Conservation (phyloP, 2,797 vertebrate genomes). For the Buphagus erythrorhynchus region DNA sequence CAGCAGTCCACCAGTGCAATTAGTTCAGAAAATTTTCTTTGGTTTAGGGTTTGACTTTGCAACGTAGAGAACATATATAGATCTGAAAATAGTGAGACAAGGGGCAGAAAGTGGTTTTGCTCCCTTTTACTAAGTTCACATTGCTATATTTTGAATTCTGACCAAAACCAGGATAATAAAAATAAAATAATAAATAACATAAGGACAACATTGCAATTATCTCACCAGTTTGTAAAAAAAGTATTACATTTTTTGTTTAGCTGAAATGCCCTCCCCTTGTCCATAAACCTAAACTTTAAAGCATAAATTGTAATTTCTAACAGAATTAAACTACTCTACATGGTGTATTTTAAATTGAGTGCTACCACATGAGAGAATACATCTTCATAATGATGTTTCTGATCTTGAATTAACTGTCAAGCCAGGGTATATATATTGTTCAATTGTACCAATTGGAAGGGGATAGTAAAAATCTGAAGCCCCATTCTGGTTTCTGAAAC, state of each 20-base stretch:
- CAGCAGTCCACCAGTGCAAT: not conserved
- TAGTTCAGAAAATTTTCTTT: not conserved
- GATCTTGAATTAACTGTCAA: not conserved
- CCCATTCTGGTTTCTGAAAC: not conserved
- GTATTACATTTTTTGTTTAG: not conserved
- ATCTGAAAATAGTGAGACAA: not conserved
- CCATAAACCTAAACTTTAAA: not conserved
- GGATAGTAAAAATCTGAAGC: not conserved
- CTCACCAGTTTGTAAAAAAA: not conserved
- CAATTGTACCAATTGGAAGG: not conserved
- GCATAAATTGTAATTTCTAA: not conserved
- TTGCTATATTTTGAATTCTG: not conserved
- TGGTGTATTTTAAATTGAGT: not conserved
- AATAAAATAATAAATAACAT: not conserved
- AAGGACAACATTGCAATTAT: not conserved
- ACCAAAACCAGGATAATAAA: not conserved
- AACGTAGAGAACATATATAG: not conserved
- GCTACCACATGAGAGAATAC: not conserved
- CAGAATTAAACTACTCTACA: not conserved
- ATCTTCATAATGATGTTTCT: not conserved
- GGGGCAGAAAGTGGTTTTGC: not conserved
- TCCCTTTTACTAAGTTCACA: not conserved
- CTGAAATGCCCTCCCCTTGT: not conserved
- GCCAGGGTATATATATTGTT: not conserved
- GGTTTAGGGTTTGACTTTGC: not conserved